A percentile compares a stretch with the other conserved stretches of the same genome.
phyloP scores from a whole-genome alignment of 2,113 vertebrate genomes.

The Athene noctua region DNA sequence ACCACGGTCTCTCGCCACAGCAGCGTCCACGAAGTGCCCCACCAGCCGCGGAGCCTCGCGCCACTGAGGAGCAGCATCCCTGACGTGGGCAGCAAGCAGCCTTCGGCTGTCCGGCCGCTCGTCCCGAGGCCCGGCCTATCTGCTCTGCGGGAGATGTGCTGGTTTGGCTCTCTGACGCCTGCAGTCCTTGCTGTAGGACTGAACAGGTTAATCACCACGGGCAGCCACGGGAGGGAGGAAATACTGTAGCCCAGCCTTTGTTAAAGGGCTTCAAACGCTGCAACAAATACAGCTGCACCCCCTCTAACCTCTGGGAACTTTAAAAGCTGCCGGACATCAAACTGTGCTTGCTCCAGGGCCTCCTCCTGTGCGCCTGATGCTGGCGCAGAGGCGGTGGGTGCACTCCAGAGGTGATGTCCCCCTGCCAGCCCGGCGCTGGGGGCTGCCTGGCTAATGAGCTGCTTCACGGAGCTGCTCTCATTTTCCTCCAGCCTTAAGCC shows the following conservation, averaged over 20 bases:
- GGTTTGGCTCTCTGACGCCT: not conserved
- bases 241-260: not conserved
- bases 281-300: too few species aligned
- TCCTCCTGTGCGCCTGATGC: not conserved
- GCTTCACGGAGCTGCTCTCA: not conserved
- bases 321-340: not conserved
- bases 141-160: rapidly evolving
- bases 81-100: rapidly evolving
- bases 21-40: rapidly evolving
- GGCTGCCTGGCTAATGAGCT: not conserved
- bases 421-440: not conserved
- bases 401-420: not conserved
- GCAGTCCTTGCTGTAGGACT: not conserved
- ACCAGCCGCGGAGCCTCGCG: rapidly evolving
- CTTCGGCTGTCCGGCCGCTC: not conserved
- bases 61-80: not conserved
- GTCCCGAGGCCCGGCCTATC: rapidly evolving
- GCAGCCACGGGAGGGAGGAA: rapidly evolving
- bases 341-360: not conserved
- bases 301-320: not conserved
- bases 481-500: not conserved
- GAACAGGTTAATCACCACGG: too few species aligned
- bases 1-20: not conserved
- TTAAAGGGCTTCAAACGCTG: not conserved
- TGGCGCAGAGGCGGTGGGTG: not conserved